These are phyloP conservation scores for Pyrrhosoma nymphula DNA, from an alignment of 2,888 invertebrate species.

Conservation along the genomic window DNA sequence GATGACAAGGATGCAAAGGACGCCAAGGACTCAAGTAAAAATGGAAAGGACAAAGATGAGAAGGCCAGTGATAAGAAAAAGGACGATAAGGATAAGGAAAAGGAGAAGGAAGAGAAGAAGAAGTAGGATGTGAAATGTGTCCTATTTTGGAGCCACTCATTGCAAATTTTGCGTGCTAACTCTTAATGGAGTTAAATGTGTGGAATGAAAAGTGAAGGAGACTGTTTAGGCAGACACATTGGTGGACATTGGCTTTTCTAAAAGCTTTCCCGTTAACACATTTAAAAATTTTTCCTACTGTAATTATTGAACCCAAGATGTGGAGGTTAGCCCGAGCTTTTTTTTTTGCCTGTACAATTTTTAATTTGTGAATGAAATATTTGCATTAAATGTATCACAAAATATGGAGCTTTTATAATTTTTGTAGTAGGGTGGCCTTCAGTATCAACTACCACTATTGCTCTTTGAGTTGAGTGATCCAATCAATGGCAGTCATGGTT, in stretches of 20 bases:
- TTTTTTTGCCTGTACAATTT: conserved; percentile 49
- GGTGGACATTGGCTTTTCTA: conserved; percentile 43
- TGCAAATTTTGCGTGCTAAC: neutral
- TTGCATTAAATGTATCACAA: conserved; percentile 58
- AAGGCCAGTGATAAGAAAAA: conserved; percentile 79
- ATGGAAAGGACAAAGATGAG: conserved; percentile 60
- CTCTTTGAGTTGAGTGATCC: no score
- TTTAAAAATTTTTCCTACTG: conserved; percentile 49
- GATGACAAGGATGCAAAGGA: conserved; percentile 71
- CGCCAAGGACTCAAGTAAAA: conserved; percentile 78
- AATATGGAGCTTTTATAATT: neutral
- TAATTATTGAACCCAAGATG: conserved; percentile 18
- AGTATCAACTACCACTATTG: no score
- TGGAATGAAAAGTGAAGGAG: neutral
- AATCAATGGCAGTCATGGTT: no score
- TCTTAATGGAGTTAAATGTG: neutral
- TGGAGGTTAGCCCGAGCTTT: conserved; percentile 47
- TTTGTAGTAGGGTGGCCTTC: neutral
- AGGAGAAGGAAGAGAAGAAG: conserved; percentile 83
- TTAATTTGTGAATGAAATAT: conserved; percentile 53
- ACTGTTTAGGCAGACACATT: neutral
- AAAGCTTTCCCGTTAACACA: conserved; percentile 16
- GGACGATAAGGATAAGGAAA: conserved; percentile 83
- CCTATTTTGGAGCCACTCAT: conserved; percentile 23
- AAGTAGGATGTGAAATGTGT: conserved; percentile 76